phyloP scores from a whole-genome alignment of 2,797 vertebrate species.

The Gymnoscopelus braueri region DNA sequence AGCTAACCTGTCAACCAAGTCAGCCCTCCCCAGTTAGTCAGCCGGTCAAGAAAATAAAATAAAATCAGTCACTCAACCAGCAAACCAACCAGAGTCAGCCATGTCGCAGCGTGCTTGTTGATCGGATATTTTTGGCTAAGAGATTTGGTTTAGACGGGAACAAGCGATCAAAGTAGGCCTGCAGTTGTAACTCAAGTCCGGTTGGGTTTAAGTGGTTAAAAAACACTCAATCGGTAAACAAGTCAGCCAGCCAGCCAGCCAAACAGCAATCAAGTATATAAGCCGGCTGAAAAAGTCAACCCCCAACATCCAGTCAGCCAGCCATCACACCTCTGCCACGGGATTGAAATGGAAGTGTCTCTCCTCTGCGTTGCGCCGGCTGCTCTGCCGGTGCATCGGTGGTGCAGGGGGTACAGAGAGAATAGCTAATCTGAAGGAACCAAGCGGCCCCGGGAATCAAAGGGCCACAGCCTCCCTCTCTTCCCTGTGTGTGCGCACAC shows the following conservation, averaged over 20 bases:
- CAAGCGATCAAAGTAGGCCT: no score
- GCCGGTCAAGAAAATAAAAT: not conserved
- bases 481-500: slow-evolving; percentile 59
- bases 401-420: slow-evolving; percentile 71
- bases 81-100: slow-evolving; percentile 25
- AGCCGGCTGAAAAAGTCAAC: not conserved
- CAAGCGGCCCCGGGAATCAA: slow-evolving; percentile 76
- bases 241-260: not conserved
- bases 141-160: no score
- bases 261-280: slow-evolving; percentile 28
- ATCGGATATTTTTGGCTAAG: no score
- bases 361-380: slow-evolving; percentile 54
- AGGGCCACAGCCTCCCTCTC: slow-evolving; percentile 77
- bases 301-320: slow-evolving; percentile 40
- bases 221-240: no score
- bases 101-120: not conserved
- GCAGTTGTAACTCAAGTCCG: no score
- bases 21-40: slow-evolving; percentile 50
- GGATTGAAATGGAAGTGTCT: slow-evolving; percentile 71
- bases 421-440: slow-evolving; percentile 81
- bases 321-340: slow-evolving; percentile 61
- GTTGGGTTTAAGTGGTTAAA: no score
- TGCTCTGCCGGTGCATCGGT: slow-evolving; percentile 76
- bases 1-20: slow-evolving; percentile 47
- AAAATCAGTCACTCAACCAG: slow-evolving; percentile 33